Evolutionary conservation across 2,797 vertebrate species (phyloP).

Genomic region (Semaprochilodus insignis): DNA sequence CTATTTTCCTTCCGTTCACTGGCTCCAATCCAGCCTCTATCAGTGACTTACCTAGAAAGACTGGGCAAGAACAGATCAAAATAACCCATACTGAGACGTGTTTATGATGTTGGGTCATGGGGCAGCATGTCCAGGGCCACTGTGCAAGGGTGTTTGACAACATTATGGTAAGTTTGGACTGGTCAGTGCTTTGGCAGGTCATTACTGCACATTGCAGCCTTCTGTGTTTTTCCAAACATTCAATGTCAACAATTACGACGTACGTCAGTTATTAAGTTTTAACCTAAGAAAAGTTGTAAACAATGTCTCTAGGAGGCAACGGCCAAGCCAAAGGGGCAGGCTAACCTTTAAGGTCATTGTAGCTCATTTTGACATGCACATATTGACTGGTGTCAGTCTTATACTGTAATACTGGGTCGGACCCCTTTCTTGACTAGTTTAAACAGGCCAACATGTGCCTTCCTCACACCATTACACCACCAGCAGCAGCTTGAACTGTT

Average conservation of each 20-base stretch:
- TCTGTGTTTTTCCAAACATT: slow-evolving; percentile 15
- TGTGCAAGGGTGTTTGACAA: background rate
- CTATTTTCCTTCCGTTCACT: background rate
- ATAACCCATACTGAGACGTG: slow-evolving; percentile 17
- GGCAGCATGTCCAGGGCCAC: background rate
- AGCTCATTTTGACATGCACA: background rate
- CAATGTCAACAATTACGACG: slow-evolving; percentile 2
- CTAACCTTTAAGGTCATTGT: background rate
- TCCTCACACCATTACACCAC: too few relatives aligned
- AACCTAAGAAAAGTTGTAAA: background rate
- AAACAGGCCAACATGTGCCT: too few relatives aligned
- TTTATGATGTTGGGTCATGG: slow-evolving; percentile 36
- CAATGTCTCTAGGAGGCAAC: background rate
- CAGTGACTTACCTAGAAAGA: slow-evolving; percentile 22
- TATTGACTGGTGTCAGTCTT: too few relatives aligned
- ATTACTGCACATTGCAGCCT: slow-evolving; percentile 7
- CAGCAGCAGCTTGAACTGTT: too few relatives aligned
- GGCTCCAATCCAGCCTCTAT: slow-evolving; percentile 2
- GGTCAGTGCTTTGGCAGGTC: background rate
- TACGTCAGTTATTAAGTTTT: background rate
- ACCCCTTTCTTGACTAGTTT: too few relatives aligned
- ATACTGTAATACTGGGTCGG: too few relatives aligned
- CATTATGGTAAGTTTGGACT: background rate
- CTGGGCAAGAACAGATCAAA: slow-evolving; percentile 30
- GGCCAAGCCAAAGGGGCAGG: too few relatives aligned